Percentiles rank a stretch among this genome's conserved stretches.
Evolutionary conservation across 2,113 vertebrate genomes (phyloP).

Genomic region (Bos taurus): DNA sequence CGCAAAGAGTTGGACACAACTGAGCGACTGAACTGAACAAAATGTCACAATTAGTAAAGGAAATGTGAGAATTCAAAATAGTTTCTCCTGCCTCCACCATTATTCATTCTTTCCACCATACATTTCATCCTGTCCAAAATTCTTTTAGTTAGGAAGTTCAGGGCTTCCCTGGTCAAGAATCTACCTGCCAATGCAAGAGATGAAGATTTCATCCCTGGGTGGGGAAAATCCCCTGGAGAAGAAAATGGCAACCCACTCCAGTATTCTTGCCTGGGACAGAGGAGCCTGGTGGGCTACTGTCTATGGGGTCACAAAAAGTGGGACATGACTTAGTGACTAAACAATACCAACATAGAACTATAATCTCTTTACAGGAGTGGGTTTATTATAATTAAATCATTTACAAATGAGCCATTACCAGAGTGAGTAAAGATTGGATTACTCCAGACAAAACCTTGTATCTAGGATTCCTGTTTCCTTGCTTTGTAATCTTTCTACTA

Average conservation of each 20-base stretch:
- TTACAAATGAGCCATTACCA: background rate
- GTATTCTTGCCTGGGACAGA: background rate
- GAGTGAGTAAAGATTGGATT: background rate
- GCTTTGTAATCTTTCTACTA: background rate
- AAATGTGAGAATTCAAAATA: slow-evolving; percentile 19
- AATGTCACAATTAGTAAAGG: background rate
- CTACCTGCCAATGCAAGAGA: background rate
- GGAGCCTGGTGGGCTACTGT: background rate
- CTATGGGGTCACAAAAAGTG: background rate
- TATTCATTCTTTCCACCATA: background rate
- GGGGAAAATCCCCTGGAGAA: background rate
- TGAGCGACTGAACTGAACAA: background rate
- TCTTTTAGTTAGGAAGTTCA: background rate
- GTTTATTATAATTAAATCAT: background rate
- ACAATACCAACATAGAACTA: background rate
- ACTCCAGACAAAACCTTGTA: background rate
- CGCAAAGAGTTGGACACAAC: background rate
- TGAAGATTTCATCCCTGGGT: background rate
- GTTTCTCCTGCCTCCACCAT: background rate
- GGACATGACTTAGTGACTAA: background rate
- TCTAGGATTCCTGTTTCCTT: background rate
- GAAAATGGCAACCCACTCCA: background rate
- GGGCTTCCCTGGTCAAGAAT: background rate
- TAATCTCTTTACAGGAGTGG: background rate
- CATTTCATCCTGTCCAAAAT: background rate